Evolutionary conservation across 2,113 vertebrate genomes (phyloP), one percentile per base, ranked within the genome.

Genomic region (Hassar affinis): DNA sequence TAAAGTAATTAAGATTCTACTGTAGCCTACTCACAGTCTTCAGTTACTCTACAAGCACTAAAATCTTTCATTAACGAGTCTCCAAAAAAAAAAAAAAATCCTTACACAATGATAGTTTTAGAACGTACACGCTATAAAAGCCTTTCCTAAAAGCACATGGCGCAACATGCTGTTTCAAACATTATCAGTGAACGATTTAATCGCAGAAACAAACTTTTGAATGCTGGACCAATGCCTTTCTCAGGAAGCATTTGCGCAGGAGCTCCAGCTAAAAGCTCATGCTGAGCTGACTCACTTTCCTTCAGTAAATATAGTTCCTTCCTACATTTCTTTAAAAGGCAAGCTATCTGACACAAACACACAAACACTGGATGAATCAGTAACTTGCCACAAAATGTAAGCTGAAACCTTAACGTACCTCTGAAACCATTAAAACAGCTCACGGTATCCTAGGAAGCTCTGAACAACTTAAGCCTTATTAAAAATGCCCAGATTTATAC

Each of bases 211-310:
- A 38, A 22, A 22, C 35, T 38, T 22, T 38, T 38, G 33, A 38
- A 42, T 6, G 35, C 2, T 59, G 33, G 22, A 25, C n/a, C 62
- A 22, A 62, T n/a, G 38, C 49, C 49, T 81, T 52, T 35, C 38
- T 49, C 61, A 59, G 51, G 71, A 47, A 78, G 30, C 62, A 52
- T 15, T 68, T 38, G 33, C 35, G 64, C 64, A 68, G 11, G 33
- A 68, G 30, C 62, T 38, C 62, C 62, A 20, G 30, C 62, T 38
- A 17, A 35, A 66, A 35, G 62, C 30, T 64, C 1, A 1, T 6
- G 30, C 14, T 64, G 62, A 64, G 64, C 64, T 68, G 64, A 68
- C 64, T 68, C 14, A 69, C 77, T 72, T 72, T 64, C 59, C 68
- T 12, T 45, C 38, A 71, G 22, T 71, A 47, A 71, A 71, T 71